phyloP scores from a whole-genome alignment of 2,113 vertebrate genomes.

The Sturnus vulgaris region DNA sequence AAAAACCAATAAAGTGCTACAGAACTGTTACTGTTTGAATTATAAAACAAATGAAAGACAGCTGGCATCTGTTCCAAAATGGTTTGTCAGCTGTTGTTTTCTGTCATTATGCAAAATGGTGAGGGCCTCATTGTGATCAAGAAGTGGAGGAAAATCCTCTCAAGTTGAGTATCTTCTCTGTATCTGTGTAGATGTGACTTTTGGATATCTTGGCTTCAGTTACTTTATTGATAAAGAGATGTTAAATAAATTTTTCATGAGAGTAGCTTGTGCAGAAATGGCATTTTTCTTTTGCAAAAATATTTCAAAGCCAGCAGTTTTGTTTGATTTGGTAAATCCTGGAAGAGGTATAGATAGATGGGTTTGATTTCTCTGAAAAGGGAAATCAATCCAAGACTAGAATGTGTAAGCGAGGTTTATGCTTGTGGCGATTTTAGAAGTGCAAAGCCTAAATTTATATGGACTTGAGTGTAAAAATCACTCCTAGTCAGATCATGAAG shows the following conservation, averaged over 20 bases:
- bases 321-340: conserved; percentile 39
- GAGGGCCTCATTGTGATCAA: conserved; percentile 63
- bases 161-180: conserved; percentile 12
- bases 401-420: not conserved
- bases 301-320: not conserved
- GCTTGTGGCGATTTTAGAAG: not conserved
- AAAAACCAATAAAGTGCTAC: conserved; percentile 46
- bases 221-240: conserved; percentile 48
- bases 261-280: conserved; percentile 38
- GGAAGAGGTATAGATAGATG: not conserved
- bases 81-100: conserved; percentile 76
- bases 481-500: not conserved
- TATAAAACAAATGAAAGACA: conserved; percentile 69
- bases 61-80: conserved; percentile 71
- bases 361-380: not conserved
- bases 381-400: not conserved
- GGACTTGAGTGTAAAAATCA: not conserved
- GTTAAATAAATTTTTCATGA: conserved; percentile 50
- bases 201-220: conserved; percentile 48
- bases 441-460: not conserved
- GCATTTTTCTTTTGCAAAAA: conserved; percentile 20
- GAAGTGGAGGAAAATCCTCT: conserved; percentile 54
- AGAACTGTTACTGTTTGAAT: conserved; percentile 66
- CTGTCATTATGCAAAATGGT: conserved; percentile 73
- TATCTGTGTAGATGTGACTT: conserved; percentile 23